Percentiles rank a stretch among this genome's conserved stretches.
Conservation (phyloP, 2,888 invertebrate species). For the Trichogramma evanescens region DNA sequence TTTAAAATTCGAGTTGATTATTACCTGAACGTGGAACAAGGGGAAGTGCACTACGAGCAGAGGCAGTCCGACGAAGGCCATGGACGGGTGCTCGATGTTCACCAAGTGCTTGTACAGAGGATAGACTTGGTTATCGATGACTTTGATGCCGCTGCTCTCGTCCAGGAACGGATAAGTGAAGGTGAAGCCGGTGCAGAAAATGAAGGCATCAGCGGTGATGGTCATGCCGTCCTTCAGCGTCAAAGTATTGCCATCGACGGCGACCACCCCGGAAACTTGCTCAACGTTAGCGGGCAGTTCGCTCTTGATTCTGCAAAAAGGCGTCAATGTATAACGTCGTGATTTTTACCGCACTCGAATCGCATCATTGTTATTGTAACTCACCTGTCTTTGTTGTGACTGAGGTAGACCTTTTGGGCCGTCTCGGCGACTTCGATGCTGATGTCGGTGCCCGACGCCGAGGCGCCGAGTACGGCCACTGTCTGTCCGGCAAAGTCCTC, state of each 20-base stretch:
- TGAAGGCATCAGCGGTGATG: constrained; percentile 1
- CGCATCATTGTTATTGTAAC: constrained; percentile 28
- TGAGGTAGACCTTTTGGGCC: constrained; percentile 1
- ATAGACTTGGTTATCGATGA: background rate
- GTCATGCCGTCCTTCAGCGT: background rate
- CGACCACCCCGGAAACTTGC: background rate
- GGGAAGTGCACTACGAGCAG: constrained; percentile 62
- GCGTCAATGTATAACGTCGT: constrained; percentile 30
- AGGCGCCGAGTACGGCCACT: constrained; percentile 1
- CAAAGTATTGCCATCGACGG: background rate
- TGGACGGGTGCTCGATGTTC: constrained; percentile 3
- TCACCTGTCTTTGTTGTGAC: constrained; percentile 5
- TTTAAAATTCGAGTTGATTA: too few species aligned
- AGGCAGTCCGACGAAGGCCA: constrained; percentile 31
- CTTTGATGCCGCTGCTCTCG: background rate
- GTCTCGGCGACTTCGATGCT: background rate
- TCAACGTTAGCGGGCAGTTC: background rate
- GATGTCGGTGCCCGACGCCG: constrained; percentile 4
- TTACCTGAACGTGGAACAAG: constrained; percentile 54
- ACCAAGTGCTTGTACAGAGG: constrained; percentile 5
- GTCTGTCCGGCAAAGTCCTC: background rate
- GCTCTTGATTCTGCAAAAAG: background rate
- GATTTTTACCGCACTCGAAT: constrained; percentile 51
- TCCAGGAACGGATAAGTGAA: constrained; percentile 4
- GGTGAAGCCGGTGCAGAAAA: constrained; percentile 4